Evolutionary conservation across 2,888 invertebrate species (phyloP).

Genomic region (Frankliniella fusca): DNA sequence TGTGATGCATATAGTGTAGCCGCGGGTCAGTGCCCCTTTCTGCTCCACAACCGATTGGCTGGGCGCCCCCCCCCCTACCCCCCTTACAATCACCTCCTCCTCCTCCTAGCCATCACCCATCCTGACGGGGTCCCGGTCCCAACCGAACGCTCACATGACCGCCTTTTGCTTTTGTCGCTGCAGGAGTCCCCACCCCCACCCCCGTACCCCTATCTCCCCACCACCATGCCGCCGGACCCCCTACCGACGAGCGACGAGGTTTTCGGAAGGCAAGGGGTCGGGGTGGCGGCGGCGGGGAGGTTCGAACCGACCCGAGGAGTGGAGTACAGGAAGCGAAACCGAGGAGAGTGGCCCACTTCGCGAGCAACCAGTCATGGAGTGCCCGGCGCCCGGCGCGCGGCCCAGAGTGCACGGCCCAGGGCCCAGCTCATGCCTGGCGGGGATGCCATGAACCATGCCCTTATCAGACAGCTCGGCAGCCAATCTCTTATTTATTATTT

Average conservation of each 20-base stretch:
- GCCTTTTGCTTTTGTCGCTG: constrained; percentile 21
- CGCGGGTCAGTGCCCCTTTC: neutral
- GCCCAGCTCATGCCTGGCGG: too few relatives aligned
- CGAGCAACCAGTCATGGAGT: neutral
- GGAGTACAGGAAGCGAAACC: constrained; percentile 10
- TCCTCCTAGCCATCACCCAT: neutral
- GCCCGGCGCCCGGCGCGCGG: neutral
- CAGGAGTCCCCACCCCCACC: neutral
- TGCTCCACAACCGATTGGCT: too few relatives aligned
- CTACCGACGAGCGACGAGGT: too few relatives aligned
- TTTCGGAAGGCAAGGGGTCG: too few relatives aligned
- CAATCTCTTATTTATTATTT: too few relatives aligned
- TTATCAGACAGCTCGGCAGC: too few relatives aligned
- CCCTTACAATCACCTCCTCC: too few relatives aligned
- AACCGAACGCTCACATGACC: constrained; percentile 11
- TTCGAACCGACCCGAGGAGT: too few relatives aligned
- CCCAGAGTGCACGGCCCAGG: too few relatives aligned
- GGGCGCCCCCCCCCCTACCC: neutral
- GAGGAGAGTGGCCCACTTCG: constrained; percentile 10
- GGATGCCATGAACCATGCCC: too few relatives aligned
- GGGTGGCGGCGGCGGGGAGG: too few relatives aligned
- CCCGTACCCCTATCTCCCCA: neutral
- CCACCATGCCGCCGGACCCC: neutral
- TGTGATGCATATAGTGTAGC: neutral
- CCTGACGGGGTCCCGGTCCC: neutral